Evolutionary conservation across 2,797 vertebrate genomes (phyloP), one percentile per base, ranked within the genome.

Genomic region (Etheostoma perlongum): DNA sequence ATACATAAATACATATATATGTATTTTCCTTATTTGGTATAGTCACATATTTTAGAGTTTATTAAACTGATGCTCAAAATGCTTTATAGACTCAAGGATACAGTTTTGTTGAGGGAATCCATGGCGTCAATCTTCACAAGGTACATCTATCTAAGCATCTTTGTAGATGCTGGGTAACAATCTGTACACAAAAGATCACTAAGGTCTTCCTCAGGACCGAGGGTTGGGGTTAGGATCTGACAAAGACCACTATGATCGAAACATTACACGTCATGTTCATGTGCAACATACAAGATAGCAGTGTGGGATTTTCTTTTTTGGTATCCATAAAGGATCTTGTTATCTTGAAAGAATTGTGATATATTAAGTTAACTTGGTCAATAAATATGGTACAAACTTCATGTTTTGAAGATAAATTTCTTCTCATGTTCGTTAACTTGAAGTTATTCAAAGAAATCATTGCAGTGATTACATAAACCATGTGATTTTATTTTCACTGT

Each of bases 401-500:
- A 58, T 42, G 2, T 33, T 30, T 6, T 27, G 11, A n/a, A 12
- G 18, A 8, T 18, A 44, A 0, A 14, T 67, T 63, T 14, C 14
- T 25, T n/a, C 15, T 6, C 5, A 6, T 6, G 7, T 44, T 58
- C 0, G 1, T 30, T 23, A 57, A n/a, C 2, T 40, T 58, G 15
- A 61, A 30, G 19, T 36, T 62, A 49, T 53, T 62, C 11, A 64
- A 73, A 72, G 78, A 81, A 86, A 83, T 75, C 9, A 71, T 69
- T 78, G 67, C 87, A 75, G 62, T 7, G 53, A 76, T 85, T 93
- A 92, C 90, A 91, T 94, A 93, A 94, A 94, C 82, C 90, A 91
- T 90, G 85, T 91, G 89, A 91, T 93, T 93, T 94, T 94, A 94
- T 93, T 94, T 86, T 91, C 89, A 92, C 90, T 94, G 93, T 93